Base-by-base conservation (phyloP, 1,140 invertebrate species). In the Triops cancriformis region DNA sequence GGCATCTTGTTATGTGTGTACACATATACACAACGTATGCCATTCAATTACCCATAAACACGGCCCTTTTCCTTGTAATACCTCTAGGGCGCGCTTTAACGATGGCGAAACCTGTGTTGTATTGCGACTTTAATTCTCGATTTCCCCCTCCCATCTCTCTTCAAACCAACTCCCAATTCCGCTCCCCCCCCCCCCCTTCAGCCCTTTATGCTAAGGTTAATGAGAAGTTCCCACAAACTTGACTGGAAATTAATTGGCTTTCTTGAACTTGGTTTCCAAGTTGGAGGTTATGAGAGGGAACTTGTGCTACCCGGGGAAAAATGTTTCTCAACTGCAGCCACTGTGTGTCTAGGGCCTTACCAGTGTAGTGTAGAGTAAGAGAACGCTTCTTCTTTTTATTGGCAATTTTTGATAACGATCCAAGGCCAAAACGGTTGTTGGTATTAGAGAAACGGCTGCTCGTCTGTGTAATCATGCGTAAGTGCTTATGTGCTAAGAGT, bases 401-500 rank as follows among this genome's bases (percentile, higher is more conserved):
- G 51, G 51, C 51, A 64, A 64, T 64, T 64, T 64, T 18, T 18
- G 51, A 64, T 64, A 64, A 64, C 14, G 51, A 64, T 64, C 51
- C 51, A 64, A 64, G 51, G 51, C 51, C 51, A 64, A 64, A 64
- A 64, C 18, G 51, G 51, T 23, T 64, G 51, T 18, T 64, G 51
- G 51, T 64, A 64, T 64, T 64, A 64, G 51, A n/a, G 51, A 64
- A 64, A 64, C 51, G 14, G 51, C 51, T 64, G 51, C 11, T 64
- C 51, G 6, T 64, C 51, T 64, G 51, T 64, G 51, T 64, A 64
- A 64, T 64, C 51, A 64, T 64, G 51, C 51, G 51, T 64, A 64
- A 64, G 51, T 64, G 51, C 51, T 64, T 64, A 64, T 64, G 51
- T 64, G 51, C 51, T 64, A 64, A 64, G 51, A 64, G 18, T 64